Evolutionary conservation across 2,888 invertebrate genomes (phyloP).

Genomic region (Nematopogon swammerdamellus): DNA sequence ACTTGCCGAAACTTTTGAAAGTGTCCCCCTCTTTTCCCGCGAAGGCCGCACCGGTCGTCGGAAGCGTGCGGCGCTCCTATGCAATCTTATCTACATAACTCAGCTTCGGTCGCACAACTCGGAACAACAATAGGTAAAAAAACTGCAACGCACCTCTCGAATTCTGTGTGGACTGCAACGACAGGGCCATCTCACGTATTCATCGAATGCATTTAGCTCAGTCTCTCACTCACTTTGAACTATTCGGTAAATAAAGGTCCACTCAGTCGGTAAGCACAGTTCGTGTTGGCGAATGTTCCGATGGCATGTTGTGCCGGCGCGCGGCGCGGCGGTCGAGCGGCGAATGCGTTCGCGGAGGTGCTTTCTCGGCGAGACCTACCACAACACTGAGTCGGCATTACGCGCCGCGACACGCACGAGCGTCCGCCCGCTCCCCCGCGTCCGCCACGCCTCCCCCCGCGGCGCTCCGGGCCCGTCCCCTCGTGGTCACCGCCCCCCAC

Average conservation of each 20-base stretch:
- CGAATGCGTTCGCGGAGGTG: conserved; percentile 20
- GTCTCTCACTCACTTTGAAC: not conserved
- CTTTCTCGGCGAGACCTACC: conserved; percentile 57
- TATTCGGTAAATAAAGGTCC: not conserved
- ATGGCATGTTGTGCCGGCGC: conserved; percentile 35
- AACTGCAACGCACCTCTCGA: conserved; percentile 42
- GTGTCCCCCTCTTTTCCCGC: too few relatives aligned
- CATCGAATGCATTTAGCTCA: conserved; percentile 38
- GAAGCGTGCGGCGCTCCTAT: too few relatives aligned
- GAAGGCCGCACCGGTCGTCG: not conserved
- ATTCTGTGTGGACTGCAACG: conserved; percentile 56
- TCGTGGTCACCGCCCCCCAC: conserved; percentile 12
- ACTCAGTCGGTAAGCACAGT: not conserved
- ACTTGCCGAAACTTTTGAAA: too few relatives aligned
- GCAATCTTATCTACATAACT: too few relatives aligned
- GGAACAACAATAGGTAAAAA: not conserved
- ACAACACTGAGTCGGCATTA: conserved; percentile 53
- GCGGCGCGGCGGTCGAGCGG: conserved; percentile 35
- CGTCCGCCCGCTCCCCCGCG: conserved; percentile 40
- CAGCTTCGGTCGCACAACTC: too few relatives aligned
- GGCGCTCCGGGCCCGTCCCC: too few relatives aligned
- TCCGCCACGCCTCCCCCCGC: conserved; percentile 50
- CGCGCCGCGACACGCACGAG: conserved; percentile 19
- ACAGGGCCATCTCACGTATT: conserved; percentile 56
- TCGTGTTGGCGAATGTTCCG: conserved; percentile 7